These are phyloP conservation scores for Megatriorchis doriae DNA, from an alignment of 2,113 vertebrate species.

Conservation along the genomic window DNA sequence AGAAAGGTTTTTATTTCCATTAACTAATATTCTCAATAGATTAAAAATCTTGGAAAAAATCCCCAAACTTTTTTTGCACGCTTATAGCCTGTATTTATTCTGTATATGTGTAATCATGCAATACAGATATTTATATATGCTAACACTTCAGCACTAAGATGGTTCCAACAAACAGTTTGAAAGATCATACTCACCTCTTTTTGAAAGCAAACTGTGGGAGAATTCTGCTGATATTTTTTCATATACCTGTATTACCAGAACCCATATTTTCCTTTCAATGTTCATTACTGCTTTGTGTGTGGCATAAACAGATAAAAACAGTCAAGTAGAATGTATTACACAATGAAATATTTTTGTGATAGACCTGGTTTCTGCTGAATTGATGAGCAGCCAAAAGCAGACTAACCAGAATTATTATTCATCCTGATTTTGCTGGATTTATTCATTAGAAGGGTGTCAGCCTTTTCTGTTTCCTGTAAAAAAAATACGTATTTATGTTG, in stretches of 20 bases:
- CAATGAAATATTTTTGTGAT: conserved; percentile 7
- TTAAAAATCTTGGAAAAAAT: neutral
- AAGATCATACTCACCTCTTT: neutral
- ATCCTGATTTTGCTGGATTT: neutral
- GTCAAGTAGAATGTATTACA: conserved; percentile 20
- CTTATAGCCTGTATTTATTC: neutral
- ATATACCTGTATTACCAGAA: neutral
- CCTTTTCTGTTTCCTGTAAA: neutral
- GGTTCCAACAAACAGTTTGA: neutral
- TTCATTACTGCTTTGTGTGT: conserved; percentile 42
- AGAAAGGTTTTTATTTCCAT: neutral
- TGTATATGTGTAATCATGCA: neutral
- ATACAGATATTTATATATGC: neutral
- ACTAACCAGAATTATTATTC: conserved; percentile 2
- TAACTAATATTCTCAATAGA: neutral
- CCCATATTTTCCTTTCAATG: neutral
- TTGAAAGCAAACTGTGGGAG: neutral
- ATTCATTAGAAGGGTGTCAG: neutral
- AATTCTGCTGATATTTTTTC: neutral
- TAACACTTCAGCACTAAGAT: neutral
- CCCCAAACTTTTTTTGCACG: neutral
- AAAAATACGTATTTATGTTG: neutral
- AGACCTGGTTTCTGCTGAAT: conserved; percentile 24
- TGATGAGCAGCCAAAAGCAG: conserved; percentile 32
- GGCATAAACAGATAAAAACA: conserved; percentile 32